Evolutionary conservation across 2,797 vertebrate species (phyloP).

Genomic region (Phoxinus dragarum): DNA sequence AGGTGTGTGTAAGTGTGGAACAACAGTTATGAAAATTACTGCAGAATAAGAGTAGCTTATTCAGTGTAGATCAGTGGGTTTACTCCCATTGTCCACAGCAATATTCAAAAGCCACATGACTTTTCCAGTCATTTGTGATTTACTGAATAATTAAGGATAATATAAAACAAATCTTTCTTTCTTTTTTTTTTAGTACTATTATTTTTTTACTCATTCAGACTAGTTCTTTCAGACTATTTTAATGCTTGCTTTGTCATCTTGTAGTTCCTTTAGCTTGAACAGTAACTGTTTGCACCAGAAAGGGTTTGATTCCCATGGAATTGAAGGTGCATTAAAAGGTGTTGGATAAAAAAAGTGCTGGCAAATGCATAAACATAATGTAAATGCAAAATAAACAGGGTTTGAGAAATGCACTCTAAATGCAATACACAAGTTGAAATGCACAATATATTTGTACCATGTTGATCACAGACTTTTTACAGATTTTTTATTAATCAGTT

Average conservation of each 20-base stretch:
- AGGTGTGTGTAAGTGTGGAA: slow-evolving; percentile 22
- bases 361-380: neutral
- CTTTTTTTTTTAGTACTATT: too few relatives aligned
- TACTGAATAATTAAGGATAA: neutral
- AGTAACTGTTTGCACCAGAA: neutral
- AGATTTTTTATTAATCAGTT: neutral
- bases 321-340: neutral
- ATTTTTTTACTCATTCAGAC: too few relatives aligned
- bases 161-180: neutral
- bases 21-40: slow-evolving; percentile 23
- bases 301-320: neutral
- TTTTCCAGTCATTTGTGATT: neutral
- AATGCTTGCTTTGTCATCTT: neutral
- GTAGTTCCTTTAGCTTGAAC: neutral
- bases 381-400: neutral
- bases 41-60: slow-evolving; percentile 21
- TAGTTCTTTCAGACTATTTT: neutral
- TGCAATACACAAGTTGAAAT: neutral
- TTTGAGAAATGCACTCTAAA: neutral
- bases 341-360: neutral
- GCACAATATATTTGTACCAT: neutral
- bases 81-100: neutral
- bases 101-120: neutral
- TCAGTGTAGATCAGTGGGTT: neutral
- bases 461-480: neutral